A percentile compares a stretch with the other conserved stretches of the same genome.
These are phyloP conservation scores for Acanthurus tractus DNA, from an alignment of 2,797 vertebrate genomes.

Conservation along the genomic window DNA sequence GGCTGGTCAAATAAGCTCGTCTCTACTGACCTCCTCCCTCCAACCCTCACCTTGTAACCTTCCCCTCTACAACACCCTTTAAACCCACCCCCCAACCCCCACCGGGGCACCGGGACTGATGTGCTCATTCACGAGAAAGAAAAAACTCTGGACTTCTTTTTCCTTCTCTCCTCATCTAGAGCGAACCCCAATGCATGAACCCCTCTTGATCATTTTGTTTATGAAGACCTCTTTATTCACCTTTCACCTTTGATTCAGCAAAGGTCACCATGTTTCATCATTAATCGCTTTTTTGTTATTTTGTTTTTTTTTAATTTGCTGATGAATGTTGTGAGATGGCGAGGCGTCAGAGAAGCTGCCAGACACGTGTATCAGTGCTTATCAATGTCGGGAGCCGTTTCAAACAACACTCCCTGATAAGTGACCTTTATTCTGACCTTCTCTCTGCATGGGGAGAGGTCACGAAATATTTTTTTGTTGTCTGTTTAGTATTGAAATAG, in stretches of 20 bases:
- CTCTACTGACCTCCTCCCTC: neutral
- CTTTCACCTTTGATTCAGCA: conserved; percentile 35
- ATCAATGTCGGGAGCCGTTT: conserved; percentile 48
- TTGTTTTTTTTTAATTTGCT: conserved; percentile 25
- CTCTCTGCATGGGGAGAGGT: conserved; percentile 47
- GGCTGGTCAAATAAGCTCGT: conserved; percentile 92
- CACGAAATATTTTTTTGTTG: conserved; percentile 41
- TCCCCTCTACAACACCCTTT: neutral
- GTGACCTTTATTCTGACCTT: conserved; percentile 72
- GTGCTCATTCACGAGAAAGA: conserved; percentile 76
- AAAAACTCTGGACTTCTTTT: conserved; percentile 78
- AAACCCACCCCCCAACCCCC: neutral
- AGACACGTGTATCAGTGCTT: conserved; percentile 48
- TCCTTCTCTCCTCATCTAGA: conserved; percentile 73
- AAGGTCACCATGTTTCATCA: conserved; percentile 29
- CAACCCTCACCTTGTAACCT: neutral
- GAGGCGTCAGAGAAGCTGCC: conserved; percentile 33
- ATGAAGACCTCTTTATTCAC: conserved; percentile 49
- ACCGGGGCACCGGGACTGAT: conserved; percentile 70
- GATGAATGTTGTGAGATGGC: conserved; percentile 48
- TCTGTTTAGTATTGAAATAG: conserved; percentile 51
- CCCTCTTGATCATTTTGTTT: conserved; percentile 14
- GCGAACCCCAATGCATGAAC: conserved; percentile 54
- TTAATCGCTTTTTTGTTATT: conserved; percentile 29
- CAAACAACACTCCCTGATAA: conserved; percentile 57